Base-by-base conservation (phyloP, 2,113 vertebrate species). In the Pituophis catenifer region DNA sequence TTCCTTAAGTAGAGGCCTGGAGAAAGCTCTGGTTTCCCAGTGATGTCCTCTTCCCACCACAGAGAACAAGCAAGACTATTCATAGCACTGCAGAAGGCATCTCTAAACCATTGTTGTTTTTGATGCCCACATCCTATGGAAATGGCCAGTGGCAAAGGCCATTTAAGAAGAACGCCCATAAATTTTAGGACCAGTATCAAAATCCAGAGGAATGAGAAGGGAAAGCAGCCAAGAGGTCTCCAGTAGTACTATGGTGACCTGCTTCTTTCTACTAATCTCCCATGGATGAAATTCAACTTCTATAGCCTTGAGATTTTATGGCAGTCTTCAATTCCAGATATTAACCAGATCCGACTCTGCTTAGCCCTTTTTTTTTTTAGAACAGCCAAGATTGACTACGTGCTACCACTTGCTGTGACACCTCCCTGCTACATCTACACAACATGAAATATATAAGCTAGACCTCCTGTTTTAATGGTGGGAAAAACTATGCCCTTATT, bases 1-100 rank as follows among this genome's bases (percentile, higher is more conserved):
- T 58, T 92, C 94, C 91, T 65, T 94, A 97, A 96, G 93, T 1
- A 96, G 94, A 95, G 59, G 54, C 75, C 94, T 38, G 17, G 8
- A 93, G 91, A 93, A 95, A 91, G 92, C 48, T 44, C 33, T 19
- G 93, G 94, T 89, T 85, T 93, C 11, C 90, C 95, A 88, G 91
- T 90, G 86, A 58, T 93, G 75, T 58, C 90, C 94, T n/a, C 54
- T 95, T 95, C 94, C 93, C 93, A 26, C 75, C 91, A 6, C 50
- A 54, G 0, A 48, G 90, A 94, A 81, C 15, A 89, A 91, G 62
- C 86, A 92, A 52, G 70, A 59, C 52, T 94, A 55, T 75, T 92
- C 29, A 17, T 29, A 59, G 75, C 89, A 55, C 38, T 8, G 11
- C 86, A n/a, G 0, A 8, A 59, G 55, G 11, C 38, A 62, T 48